Evolutionary conservation across 2,888 invertebrate species (phyloP).

Genomic region (Sthenelais limicola): DNA sequence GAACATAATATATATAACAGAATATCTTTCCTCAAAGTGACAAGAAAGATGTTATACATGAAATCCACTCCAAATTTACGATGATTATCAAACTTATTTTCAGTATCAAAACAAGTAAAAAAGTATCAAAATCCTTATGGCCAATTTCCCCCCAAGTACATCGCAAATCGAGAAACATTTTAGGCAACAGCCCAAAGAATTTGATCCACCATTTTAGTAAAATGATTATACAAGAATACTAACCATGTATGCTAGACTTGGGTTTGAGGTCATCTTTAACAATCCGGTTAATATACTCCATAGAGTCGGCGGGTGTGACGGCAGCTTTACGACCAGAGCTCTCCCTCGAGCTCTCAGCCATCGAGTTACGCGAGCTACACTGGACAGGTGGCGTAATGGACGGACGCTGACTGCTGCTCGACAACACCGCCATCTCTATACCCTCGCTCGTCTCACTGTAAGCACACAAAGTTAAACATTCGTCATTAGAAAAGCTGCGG

Average conservation of each 20-base stretch:
- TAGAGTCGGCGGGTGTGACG: constrained; percentile 56
- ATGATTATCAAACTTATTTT: too few species aligned
- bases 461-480: neutral
- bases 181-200: too few species aligned
- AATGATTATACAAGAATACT: too few species aligned
- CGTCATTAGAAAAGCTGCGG: neutral
- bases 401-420: constrained; percentile 52
- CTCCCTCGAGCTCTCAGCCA: constrained; percentile 72
- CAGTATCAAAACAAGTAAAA: neutral
- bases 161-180: too few species aligned
- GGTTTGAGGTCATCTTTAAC: constrained; percentile 51
- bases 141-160: neutral
- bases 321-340: constrained; percentile 53
- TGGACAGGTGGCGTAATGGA: constrained; percentile 76
- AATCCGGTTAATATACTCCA: constrained; percentile 59
- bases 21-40: too few species aligned
- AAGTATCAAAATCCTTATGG: neutral
- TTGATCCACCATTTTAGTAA: too few species aligned
- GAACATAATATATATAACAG: too few species aligned
- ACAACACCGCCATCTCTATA: constrained; percentile 86
- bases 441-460: constrained; percentile 76
- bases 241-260: constrained; percentile 38
- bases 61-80: too few species aligned
- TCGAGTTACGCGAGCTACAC: constrained; percentile 79
- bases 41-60: too few species aligned